phyloP scores from a whole-genome alignment of 2,888 invertebrate genomes.

The Leptarthrus brevirostris region DNA sequence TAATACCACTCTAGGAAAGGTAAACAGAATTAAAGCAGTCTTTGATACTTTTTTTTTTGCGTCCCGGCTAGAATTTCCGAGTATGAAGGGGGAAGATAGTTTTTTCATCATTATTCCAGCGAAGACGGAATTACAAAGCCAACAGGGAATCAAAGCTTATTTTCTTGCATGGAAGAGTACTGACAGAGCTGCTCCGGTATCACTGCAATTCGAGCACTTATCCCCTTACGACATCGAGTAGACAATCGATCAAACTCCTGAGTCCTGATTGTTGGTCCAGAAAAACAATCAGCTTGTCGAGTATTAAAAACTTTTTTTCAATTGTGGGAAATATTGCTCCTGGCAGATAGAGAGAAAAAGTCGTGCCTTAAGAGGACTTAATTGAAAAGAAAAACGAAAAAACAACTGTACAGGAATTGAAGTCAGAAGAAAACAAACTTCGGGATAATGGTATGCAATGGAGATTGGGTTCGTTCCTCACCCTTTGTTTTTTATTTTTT shows the following conservation, averaged over 20 bases:
- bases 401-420: conserved; percentile 14
- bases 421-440: conserved; percentile 19
- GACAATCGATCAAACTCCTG: conserved; percentile 3
- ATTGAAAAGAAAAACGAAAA: conserved; percentile 29
- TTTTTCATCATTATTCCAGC: background rate
- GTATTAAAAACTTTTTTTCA: conserved; percentile 32
- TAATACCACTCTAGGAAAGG: conserved; percentile 25
- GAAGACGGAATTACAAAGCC: conserved; percentile 16
- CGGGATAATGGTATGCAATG: conserved; percentile 40
- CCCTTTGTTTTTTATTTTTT: conserved; percentile 1
- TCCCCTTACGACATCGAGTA: conserved; percentile 5
- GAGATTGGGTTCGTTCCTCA: conserved; percentile 5
- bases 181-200: background rate
- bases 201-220: background rate
- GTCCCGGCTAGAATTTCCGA: background rate
- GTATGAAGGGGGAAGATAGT: background rate
- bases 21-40: conserved; percentile 30
- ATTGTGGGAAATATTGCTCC: conserved; percentile 6
- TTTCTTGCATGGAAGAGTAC: conserved; percentile 1
- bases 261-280: background rate
- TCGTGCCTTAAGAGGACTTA: conserved; percentile 38
- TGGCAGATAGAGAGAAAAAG: too few relatives aligned
- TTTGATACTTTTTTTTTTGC: too few relatives aligned
- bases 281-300: background rate
- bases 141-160: conserved; percentile 16